Conservation (phyloP, 2,113 vertebrate genomes). For the Lichenostomus cassidix region DNA sequence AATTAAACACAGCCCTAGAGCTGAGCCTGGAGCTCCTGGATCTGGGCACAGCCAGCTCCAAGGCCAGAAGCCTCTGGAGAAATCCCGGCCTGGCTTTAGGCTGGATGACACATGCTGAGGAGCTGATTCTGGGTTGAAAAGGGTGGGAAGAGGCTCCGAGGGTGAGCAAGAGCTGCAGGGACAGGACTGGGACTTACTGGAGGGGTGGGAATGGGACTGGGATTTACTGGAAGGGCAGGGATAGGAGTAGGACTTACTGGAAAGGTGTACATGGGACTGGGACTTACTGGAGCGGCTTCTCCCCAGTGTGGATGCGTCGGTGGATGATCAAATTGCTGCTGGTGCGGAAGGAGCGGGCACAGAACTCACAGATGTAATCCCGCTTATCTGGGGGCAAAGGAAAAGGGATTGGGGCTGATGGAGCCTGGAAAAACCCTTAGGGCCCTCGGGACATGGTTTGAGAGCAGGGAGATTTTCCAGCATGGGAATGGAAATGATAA, state of each 20-base stretch:
- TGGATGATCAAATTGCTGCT: slow-evolving; percentile 86
- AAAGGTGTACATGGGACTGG: neutral
- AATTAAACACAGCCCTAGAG: neutral
- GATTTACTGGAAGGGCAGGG: no score
- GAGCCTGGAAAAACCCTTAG: neutral
- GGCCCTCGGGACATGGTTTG: accelerated
- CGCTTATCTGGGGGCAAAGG: slow-evolving; percentile 70
- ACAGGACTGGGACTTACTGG: neutral
- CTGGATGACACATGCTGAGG: neutral
- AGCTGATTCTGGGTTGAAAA: neutral
- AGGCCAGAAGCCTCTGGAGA: no score
- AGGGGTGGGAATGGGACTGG: neutral
- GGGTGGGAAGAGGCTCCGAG: neutral
- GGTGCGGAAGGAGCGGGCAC: slow-evolving; percentile 82
- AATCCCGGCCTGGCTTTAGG: neutral
- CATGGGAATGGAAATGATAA: accelerated
- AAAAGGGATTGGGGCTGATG: neutral
- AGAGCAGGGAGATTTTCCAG: neutral
- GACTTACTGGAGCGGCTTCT: slow-evolving; percentile 85
- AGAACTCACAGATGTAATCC: slow-evolving; percentile 87
- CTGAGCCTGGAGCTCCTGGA: neutral
- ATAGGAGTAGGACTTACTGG: no score
- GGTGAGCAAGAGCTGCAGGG: no score
- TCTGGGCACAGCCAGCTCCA: neutral
- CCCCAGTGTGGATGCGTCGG: slow-evolving; percentile 82